Evolutionary conservation across 53 echinoderm and acorn worm genomes (phyloP), one percentile per base, ranked within the genome.

Genomic region (Astropecten irregularis): DNA sequence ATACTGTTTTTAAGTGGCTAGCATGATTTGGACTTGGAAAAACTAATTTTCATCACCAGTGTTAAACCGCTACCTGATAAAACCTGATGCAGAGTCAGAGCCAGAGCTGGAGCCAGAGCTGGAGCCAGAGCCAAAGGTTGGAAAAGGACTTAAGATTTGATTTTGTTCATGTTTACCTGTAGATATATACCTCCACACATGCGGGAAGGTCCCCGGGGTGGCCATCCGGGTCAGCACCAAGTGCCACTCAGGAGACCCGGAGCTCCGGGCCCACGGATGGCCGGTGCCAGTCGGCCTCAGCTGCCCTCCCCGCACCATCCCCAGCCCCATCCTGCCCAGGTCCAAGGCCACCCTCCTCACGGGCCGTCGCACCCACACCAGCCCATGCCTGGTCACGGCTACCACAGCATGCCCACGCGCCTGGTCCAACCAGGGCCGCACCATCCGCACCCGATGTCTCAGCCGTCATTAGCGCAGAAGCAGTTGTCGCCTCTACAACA

Each of bases 151-250:
- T n/a, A n/a, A n/a, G n/a, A n/a, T n/a, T n/a, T n/a, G n/a, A n/a
- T n/a, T n/a, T n/a, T n/a, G n/a, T n/a, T n/a, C n/a, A n/a, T n/a
- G n/a, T n/a, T n/a, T n/a, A n/a, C n/a, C n/a, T n/a, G 62, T 57
- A 93, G 87, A 83, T 94, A 94, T 86, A 56, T 94, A 22, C 94
- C 91, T 73, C 94, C 94, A 74, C 91, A 79, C 31, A 33, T 88
- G 82, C 50, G 92, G 67, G 85, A 86, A 18, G 65, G 38, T 74
- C 48, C 68, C 14, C 49, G 62, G 27, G 83, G 47, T 49, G 81
- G 74, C 52, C 69, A 84, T 79, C 42, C 79, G 70, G 3, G 88
- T 71, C 16, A 84, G 69, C 39, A 83, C 37, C 57, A 56, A 58
- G 22, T 35, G 14, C 32, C 33, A 42, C 84, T 64, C 66, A 74